A percentile compares a stretch with the other conserved stretches of the same genome.
Evolutionary conservation across 1,140 invertebrate genomes (phyloP).

Genomic region (Panagrolaimus sp.): DNA sequence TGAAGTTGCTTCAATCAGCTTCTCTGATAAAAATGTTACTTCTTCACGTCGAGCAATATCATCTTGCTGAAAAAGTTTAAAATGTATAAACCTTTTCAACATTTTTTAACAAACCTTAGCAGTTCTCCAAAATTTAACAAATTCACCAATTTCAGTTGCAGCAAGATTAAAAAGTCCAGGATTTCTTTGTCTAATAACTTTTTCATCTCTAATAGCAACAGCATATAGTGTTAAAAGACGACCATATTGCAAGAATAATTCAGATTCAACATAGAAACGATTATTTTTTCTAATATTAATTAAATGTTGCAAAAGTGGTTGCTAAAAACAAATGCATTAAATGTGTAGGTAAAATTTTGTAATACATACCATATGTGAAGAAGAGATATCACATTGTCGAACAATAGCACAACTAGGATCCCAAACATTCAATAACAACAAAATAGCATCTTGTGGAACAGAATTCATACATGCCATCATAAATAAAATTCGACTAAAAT

Average conservation of each 20-base stretch:
- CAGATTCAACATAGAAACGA: background rate
- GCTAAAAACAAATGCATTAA: background rate
- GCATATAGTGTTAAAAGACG: background rate
- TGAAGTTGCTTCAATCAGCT: background rate
- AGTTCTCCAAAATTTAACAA: background rate
- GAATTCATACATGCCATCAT: background rate
- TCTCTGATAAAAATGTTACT: background rate
- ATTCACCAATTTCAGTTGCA: background rate
- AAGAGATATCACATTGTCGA: background rate
- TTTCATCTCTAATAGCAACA: background rate
- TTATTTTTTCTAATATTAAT: background rate
- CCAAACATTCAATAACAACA: slow-evolving; percentile 4
- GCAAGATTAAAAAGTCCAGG: background rate
- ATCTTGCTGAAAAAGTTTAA: background rate
- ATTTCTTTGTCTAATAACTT: background rate
- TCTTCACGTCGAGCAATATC: background rate
- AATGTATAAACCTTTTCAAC: too few relatives aligned
- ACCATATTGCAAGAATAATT: slow-evolving; percentile 7
- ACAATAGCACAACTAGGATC: background rate
- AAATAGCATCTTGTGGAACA: background rate
- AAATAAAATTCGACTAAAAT: background rate
- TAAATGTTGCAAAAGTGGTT: background rate
- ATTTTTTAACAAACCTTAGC: background rate
- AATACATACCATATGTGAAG: background rate
- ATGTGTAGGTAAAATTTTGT: background rate